Conservation (phyloP, 1,140 invertebrate genomes). For the Eulimnadia texana region DNA sequence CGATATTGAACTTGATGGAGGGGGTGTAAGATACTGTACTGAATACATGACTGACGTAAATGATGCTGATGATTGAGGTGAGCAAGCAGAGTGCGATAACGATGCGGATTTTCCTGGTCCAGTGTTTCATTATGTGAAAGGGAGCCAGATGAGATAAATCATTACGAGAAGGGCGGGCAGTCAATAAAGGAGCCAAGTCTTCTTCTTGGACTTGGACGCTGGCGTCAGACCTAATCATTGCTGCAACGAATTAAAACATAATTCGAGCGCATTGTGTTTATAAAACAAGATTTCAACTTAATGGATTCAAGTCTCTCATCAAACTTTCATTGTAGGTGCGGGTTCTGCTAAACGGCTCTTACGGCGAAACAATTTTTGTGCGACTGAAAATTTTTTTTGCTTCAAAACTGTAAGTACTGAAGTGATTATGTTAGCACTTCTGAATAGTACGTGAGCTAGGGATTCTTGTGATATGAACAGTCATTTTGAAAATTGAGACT, state of each 20-base stretch:
- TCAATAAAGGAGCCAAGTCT: neutral
- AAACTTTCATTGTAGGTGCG: too few species aligned
- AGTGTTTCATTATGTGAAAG: neutral
- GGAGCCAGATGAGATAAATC: neutral
- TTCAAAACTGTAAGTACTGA: too few species aligned
- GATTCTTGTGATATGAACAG: too few species aligned
- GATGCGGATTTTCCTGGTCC: neutral
- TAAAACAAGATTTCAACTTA: too few species aligned
- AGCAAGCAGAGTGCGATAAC: neutral
- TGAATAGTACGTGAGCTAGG: too few species aligned
- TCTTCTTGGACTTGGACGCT: neutral
- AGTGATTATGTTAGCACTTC: too few species aligned
- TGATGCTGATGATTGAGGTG: neutral
- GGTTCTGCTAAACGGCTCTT: too few species aligned
- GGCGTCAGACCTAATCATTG: neutral
- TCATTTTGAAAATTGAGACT: too few species aligned
- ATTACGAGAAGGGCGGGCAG: neutral
- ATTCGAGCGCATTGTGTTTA: too few species aligned
- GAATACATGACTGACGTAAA: constrained; percentile 1
- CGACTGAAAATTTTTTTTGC: too few species aligned
- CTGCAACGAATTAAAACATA: neutral
- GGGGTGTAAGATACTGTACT: neutral
- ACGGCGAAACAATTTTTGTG: too few species aligned
- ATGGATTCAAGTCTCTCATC: too few species aligned
- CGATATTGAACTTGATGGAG: neutral